phyloP scores from a whole-genome alignment of 1,140 invertebrate genomes.

The Saxidomus purpurata region DNA sequence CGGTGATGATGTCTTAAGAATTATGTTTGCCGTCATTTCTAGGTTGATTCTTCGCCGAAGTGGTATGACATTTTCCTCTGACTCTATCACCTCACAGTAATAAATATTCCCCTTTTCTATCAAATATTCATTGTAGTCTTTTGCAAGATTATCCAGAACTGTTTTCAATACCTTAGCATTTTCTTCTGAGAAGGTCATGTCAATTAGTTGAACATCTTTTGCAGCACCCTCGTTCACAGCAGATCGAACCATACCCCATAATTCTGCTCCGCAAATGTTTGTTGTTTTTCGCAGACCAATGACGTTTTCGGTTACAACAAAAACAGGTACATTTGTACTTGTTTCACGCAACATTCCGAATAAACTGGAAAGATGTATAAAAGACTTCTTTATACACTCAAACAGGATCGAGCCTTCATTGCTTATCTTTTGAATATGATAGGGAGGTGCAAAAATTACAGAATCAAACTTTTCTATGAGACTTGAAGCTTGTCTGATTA shows the following conservation, averaged over 20 bases:
- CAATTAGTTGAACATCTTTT: background rate
- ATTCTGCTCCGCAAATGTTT: constrained; percentile 5
- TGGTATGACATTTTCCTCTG: background rate
- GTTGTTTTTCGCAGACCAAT: background rate
- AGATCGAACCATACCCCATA: constrained; percentile 39
- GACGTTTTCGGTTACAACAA: background rate
- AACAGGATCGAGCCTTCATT: background rate
- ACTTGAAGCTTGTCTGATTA: background rate
- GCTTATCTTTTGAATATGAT: background rate
- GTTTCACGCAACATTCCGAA: background rate
- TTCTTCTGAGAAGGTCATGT: background rate
- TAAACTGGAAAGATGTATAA: background rate
- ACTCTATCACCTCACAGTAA: background rate
- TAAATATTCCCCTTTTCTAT: background rate
- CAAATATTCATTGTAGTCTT: background rate
- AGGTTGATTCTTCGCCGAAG: background rate
- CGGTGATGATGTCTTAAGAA: background rate
- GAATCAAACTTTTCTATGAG: background rate
- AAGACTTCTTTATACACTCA: background rate
- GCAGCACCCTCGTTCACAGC: background rate
- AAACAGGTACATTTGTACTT: background rate
- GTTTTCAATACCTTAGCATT: background rate
- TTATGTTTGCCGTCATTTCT: background rate
- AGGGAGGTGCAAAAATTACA: background rate
- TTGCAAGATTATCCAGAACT: background rate